Conservation (phyloP, 2,888 invertebrate genomes). For the Amphimallon solstitiale region DNA sequence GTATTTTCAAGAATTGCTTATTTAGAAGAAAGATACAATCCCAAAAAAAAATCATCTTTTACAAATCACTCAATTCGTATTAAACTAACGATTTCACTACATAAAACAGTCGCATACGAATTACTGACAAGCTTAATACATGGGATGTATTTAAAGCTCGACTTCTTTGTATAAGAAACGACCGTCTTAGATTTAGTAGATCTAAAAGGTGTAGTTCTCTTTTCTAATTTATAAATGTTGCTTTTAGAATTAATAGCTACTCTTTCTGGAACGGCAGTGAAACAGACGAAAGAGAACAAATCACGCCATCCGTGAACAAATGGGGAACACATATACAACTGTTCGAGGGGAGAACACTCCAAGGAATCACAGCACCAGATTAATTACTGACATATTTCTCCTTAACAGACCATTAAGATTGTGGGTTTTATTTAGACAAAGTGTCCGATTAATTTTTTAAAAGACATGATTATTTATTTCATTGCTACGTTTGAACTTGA, state of each 20-base stretch:
- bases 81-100: too few relatives aligned
- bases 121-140: too few relatives aligned
- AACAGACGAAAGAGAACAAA: conserved; percentile 25
- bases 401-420: conserved; percentile 38
- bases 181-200: too few relatives aligned
- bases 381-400: conserved; percentile 40
- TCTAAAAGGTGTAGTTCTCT: background rate
- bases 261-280: conserved; percentile 17
- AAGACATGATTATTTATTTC: conserved; percentile 17
- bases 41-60: too few relatives aligned
- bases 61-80: too few relatives aligned
- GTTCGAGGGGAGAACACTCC: conserved; percentile 3
- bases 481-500: background rate
- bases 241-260: conserved; percentile 22
- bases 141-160: too few relatives aligned
- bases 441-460: conserved; percentile 37
- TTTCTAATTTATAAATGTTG: conserved; percentile 27
- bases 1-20: too few relatives aligned
- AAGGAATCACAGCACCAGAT: conserved; percentile 35
- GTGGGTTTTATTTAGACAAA: conserved; percentile 39
- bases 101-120: too few relatives aligned
- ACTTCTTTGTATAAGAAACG: too few relatives aligned
- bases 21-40: too few relatives aligned
- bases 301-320: conserved; percentile 27
- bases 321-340: conserved; percentile 28